Percentiles rank a stretch among this genome's conserved stretches.
phyloP scores from a whole-genome alignment of 2,888 invertebrate genomes.

The Himalopsyche anomala region DNA sequence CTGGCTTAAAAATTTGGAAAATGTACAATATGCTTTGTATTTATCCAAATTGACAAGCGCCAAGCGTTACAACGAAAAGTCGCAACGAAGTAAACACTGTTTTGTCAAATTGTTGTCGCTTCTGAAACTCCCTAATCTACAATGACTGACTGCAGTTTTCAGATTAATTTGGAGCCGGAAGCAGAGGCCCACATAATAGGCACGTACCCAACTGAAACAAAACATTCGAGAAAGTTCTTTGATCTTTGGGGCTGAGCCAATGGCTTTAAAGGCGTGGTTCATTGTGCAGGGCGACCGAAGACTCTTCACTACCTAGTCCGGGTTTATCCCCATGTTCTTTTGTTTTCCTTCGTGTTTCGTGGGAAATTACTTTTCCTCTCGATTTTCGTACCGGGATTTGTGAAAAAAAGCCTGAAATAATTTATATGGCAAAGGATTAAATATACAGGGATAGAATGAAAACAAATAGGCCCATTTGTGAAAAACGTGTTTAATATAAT shows the following conservation, averaged over 20 bases:
- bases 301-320: background rate
- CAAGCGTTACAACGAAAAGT: background rate
- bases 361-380: slow-evolving; percentile 16
- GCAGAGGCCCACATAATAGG: background rate
- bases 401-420: background rate
- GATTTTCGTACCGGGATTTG: slow-evolving; percentile 10
- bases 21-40: no score
- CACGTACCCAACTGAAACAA: slow-evolving; percentile 8
- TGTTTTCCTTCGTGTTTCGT: slow-evolving; percentile 9
- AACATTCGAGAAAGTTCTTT: slow-evolving; percentile 50
- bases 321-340: slow-evolving; percentile 29
- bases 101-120: background rate
- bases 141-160: slow-evolving; percentile 7
- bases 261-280: slow-evolving; percentile 41
- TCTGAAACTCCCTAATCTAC: background rate
- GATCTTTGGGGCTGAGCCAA: slow-evolving; percentile 55
- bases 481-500: slow-evolving; percentile 10
- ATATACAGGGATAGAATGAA: slow-evolving; percentile 13
- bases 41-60: no score
- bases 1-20: no score
- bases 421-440: slow-evolving; percentile 23
- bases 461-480: slow-evolving; percentile 20
- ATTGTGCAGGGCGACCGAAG: background rate
- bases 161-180: background rate
- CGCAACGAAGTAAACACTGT: background rate